These are phyloP conservation scores for Panurus biarmicus DNA, from an alignment of 2,113 vertebrate genomes.

Conservation along the genomic window DNA sequence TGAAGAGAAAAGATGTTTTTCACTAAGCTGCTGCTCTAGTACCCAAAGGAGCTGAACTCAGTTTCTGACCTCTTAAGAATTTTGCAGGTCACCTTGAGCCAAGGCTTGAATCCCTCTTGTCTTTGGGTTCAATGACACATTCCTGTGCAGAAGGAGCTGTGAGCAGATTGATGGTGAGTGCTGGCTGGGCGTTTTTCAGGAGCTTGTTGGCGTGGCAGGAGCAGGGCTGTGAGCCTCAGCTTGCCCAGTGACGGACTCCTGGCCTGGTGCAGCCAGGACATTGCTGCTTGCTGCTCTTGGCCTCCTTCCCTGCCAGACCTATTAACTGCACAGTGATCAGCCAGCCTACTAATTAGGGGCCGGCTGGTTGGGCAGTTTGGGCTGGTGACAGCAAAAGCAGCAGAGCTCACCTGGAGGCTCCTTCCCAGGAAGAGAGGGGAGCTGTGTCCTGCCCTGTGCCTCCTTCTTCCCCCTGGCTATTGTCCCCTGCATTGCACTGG, in stretches of 20 bases:
- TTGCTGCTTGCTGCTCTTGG: not conserved
- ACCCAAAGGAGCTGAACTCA: not conserved
- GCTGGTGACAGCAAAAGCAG: not conserved
- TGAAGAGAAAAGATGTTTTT: not conserved
- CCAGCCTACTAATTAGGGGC: not conserved
- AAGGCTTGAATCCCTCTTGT: not conserved
- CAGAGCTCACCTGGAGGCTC: not conserved
- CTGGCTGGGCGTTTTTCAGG: not conserved
- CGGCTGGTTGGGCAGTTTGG: not conserved
- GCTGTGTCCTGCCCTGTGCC: not conserved
- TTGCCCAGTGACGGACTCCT: not conserved
- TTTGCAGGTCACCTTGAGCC: not conserved
- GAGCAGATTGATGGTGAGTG: rapidly evolving
- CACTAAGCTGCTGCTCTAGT: not conserved
- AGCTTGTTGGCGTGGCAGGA: not conserved
- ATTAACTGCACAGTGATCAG: not conserved
- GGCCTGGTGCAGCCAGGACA: not conserved
- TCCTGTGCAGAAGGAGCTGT: not conserved
- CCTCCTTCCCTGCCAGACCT: not conserved
- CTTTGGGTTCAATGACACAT: not conserved
- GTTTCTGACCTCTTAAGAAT: not conserved
- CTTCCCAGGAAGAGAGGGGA: not conserved
- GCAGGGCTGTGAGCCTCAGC: not conserved
- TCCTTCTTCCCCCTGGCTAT: not conserved
- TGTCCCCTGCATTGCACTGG: not conserved